Base-by-base conservation (phyloP, 2,888 invertebrate genomes). In the Drosophila atripex region DNA sequence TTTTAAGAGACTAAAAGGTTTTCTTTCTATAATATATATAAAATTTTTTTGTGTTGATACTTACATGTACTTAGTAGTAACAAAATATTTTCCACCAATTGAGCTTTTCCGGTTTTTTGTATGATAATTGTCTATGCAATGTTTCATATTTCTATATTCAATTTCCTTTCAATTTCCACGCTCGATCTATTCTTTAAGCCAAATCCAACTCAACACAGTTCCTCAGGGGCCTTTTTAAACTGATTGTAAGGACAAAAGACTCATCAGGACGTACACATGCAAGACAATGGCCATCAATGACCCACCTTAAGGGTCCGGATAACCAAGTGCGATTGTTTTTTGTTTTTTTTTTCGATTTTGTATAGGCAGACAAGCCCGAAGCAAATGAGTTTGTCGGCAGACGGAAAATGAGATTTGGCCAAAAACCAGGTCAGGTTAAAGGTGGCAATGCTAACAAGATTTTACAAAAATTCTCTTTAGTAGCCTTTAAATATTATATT, bases 281-380 rank as follows among this genome's bases (percentile, higher is more conserved):
- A 46, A 38, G 45, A 65, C 63, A 63, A 65, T 52, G 63, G 65
- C 64, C 64, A 65, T 65, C 66, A 65, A 52, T 53, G 63, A 38
- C 35, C 35, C 52, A 64, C 45, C 43, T 65, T 65, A 55, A 30
- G 30, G 52, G 21, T 7, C 11, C 16, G 6, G 5, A 3, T 7
- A 50, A 51, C 43, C 51, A 28, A 35, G 51, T 43, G 9, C 35
- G 50, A 63, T 63, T 61, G 63, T 64, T 63, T 61, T 49, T 64
- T 9, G 8, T 28, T 28, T 28, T 28, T 28, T 28, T 2, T 18
- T n/a, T n/a, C n/a, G n/a, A n/a, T 23, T 23, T 12, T 11, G 18
- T 9, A 64, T 35, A 52, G 25, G 28, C 28, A 45, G 28, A 47
- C 16, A 23, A 14, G 43, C 66, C 52, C 2, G n/a, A 38, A 53